A percentile compares a stretch with the other conserved stretches of the same genome.
phyloP scores from a whole-genome alignment of 2,888 invertebrate genomes.

The Phlogophora meticulosa region DNA sequence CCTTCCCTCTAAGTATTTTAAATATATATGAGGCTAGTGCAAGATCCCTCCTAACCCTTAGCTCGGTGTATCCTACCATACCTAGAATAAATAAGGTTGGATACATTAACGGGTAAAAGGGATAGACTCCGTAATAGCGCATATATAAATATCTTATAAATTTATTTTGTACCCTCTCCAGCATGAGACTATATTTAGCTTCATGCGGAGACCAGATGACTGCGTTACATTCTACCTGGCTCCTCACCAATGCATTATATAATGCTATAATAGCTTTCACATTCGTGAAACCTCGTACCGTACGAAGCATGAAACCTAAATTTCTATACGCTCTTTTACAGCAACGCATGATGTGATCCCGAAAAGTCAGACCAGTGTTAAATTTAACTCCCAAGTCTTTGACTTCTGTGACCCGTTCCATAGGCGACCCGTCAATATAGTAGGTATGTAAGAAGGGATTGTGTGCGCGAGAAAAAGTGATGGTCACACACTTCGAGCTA shows the following conservation, averaged over 20 bases:
- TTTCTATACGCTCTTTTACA: background rate
- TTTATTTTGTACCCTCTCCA: slow-evolving; percentile 14
- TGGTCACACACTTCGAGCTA: slow-evolving; percentile 6
- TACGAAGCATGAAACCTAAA: slow-evolving; percentile 3
- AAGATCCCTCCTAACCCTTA: slow-evolving; percentile 12
- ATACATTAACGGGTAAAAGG: background rate
- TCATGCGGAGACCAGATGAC: background rate
- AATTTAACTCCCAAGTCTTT: background rate
- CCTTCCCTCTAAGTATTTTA: background rate
- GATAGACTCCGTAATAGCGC: too few species aligned
- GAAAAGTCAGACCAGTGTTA: background rate
- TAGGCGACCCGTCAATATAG: background rate
- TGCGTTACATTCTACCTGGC: too few species aligned
- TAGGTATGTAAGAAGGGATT: background rate
- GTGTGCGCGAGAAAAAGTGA: slow-evolving; percentile 9
- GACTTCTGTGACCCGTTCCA: background rate
- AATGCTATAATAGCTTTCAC: background rate
- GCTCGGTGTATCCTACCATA: slow-evolving; percentile 5
- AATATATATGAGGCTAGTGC: slow-evolving; percentile 2
- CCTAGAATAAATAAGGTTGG: slow-evolving; percentile 5
- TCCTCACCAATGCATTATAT: too few species aligned
- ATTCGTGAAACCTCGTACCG: slow-evolving; percentile 7
- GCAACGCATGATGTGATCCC: background rate
- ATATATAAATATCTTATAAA: slow-evolving; percentile 11
- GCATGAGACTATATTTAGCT: slow-evolving; percentile 4